Evolutionary conservation across 2,113 vertebrate genomes (phyloP).

Genomic region (Heterocephalus glaber): DNA sequence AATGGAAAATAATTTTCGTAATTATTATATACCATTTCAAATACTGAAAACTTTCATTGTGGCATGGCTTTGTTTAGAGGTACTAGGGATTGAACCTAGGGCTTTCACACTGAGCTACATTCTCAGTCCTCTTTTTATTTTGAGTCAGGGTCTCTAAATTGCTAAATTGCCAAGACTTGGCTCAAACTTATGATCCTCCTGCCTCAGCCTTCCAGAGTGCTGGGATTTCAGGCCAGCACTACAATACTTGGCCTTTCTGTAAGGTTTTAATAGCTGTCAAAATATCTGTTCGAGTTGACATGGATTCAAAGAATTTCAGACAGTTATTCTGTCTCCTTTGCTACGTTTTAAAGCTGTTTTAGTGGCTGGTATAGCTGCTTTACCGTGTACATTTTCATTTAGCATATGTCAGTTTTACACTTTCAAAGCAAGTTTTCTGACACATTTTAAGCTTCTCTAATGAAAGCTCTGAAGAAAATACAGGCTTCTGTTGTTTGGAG

Average conservation of each 20-base stretch:
- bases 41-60: not conserved
- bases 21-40: not conserved
- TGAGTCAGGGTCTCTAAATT: not conserved
- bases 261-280: slow-evolving; percentile 12
- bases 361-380: not conserved
- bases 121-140: not conserved
- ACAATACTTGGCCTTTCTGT: not conserved
- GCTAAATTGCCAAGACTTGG: not conserved
- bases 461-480: not conserved
- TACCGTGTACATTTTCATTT: not conserved
- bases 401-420: not conserved
- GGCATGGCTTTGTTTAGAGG: not conserved
- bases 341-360: not conserved
- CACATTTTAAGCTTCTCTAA: not conserved
- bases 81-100: not conserved
- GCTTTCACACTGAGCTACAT: not conserved
- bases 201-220: not conserved
- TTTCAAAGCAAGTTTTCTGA: not conserved
- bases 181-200: not conserved
- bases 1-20: not conserved
- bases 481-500: not conserved
- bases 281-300: not conserved
- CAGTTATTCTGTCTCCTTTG: not conserved
- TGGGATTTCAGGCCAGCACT: not conserved
- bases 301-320: not conserved